Evolutionary conservation across 1,140 invertebrate genomes (phyloP), one percentile per base, ranked within the genome.

Genomic region (Aplysia californica): DNA sequence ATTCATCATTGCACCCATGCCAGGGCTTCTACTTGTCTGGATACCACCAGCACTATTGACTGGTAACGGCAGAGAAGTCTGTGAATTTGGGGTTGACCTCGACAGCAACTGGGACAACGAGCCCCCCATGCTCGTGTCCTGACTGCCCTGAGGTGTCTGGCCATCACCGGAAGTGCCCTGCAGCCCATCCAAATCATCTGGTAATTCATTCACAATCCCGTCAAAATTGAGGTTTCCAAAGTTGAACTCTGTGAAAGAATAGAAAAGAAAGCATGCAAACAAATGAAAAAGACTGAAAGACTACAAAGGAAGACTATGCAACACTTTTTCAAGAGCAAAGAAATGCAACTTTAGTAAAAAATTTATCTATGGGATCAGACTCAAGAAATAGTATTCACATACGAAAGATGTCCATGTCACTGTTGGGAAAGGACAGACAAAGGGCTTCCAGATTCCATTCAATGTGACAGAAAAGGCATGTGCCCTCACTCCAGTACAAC

Each of bases 101-200:
- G 84, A 80, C 55, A 87, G 70, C 15, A 87, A 80, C 65, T 85
- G 84, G 15, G 85, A 83, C 31, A 87, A 72, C 56, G 86, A 86
- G 67, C 77, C 82, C 67, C 84, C 82, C 58, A 77, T 70, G 36
- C 81, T 81, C 75, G 75, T 80, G 55, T 85, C 84, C 38, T 84
- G 79, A 50, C 71, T 76, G 58, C 72, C 31, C 5, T 68, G 59
- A 23, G 36, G n/a, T 33, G 31, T 38, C 44, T 83, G 79, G 59
- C 74, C 56, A 78, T 85, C 84, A 79, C 76, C 77, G 41, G 68
- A 23, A 26, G 66, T 58, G 58, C 86, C 85, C 83, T 87, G 89
- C 71, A 86, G 82, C 26, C 82, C 84, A 79, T 78, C 80, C 59
- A 98, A 91, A 90, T 97, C 96, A 92, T 97, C 96, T 41, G 96